Evolutionary conservation across 2,888 invertebrate genomes (phyloP).

Genomic region (Podabrus alpinus): DNA sequence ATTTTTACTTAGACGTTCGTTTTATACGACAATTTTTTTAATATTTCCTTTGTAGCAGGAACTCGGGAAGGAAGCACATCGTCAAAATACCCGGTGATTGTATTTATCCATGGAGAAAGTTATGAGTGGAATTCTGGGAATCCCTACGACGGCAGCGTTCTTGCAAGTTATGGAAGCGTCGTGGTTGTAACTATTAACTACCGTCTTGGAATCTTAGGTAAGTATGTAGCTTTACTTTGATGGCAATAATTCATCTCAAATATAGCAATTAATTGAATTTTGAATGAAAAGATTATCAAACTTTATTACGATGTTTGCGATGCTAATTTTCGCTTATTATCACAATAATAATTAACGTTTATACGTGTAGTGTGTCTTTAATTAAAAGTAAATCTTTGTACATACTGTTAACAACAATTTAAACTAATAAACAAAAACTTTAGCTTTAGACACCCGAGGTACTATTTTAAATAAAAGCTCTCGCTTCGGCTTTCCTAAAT

Average conservation of each 20-base stretch:
- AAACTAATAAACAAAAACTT: conserved; percentile 5
- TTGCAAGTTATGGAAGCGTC: conserved; percentile 90
- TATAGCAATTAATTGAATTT: neutral
- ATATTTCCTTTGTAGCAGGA: conserved; percentile 60
- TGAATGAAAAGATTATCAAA: neutral
- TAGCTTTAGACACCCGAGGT: conserved; percentile 10
- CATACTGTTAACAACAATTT: conserved; percentile 13
- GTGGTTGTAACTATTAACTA: conserved; percentile 86
- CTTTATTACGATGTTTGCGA: neutral
- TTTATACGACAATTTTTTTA: neutral
- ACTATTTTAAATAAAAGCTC: conserved; percentile 12
- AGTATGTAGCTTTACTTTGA: conserved; percentile 46
- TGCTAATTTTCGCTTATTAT: neutral
- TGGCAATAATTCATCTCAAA: neutral
- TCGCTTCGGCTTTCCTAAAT: conserved; percentile 7
- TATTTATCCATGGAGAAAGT: conserved; percentile 93
- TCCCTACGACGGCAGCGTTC: conserved; percentile 94
- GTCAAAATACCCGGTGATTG: conserved; percentile 82
- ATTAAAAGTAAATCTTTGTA: conserved; percentile 15
- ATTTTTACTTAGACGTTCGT: neutral
- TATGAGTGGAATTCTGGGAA: conserved; percentile 99
- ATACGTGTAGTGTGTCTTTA: neutral
- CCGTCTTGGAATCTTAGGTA: conserved; percentile 79
- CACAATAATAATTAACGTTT: neutral
- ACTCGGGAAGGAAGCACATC: conserved; percentile 60